phyloP scores from a whole-genome alignment of 2,888 invertebrate genomes.

The Heliconius erato region DNA sequence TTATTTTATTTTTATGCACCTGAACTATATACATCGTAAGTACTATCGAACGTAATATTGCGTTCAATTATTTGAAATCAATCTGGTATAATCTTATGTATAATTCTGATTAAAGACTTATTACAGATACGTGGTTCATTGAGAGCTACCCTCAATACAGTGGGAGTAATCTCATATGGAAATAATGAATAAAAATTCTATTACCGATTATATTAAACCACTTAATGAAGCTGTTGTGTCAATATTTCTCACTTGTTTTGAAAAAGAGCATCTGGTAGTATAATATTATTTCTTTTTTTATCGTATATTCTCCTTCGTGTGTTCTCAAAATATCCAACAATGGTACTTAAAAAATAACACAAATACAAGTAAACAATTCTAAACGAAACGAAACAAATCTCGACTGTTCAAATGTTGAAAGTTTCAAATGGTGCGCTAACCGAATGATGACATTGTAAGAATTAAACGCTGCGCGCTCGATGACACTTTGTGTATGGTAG shows the following conservation, averaged over 20 bases:
- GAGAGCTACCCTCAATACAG: no score
- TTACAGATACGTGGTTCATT: no score
- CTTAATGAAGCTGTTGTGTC: background rate
- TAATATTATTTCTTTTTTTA: no score
- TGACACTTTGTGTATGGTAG: constrained; percentile 22
- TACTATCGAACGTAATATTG: no score
- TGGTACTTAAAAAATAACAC: no score
- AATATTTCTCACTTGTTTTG: background rate
- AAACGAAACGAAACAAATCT: constrained; percentile 8
- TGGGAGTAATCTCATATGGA: background rate
- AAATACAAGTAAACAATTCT: background rate
- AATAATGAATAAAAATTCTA: background rate
- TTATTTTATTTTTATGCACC: no score
- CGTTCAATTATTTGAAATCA: no score
- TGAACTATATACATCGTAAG: no score
- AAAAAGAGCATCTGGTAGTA: background rate
- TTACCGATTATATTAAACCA: no score
- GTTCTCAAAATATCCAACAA: no score
- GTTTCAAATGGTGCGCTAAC: constrained; percentile 7
- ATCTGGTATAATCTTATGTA: no score
- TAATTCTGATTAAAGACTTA: background rate
- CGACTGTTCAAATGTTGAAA: constrained; percentile 1
- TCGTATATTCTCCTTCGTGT: no score
- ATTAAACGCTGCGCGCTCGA: constrained; percentile 15
- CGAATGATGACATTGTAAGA: constrained; percentile 16